Evolutionary conservation across 2,888 invertebrate genomes (phyloP).

Genomic region (Pinctada fucata): DNA sequence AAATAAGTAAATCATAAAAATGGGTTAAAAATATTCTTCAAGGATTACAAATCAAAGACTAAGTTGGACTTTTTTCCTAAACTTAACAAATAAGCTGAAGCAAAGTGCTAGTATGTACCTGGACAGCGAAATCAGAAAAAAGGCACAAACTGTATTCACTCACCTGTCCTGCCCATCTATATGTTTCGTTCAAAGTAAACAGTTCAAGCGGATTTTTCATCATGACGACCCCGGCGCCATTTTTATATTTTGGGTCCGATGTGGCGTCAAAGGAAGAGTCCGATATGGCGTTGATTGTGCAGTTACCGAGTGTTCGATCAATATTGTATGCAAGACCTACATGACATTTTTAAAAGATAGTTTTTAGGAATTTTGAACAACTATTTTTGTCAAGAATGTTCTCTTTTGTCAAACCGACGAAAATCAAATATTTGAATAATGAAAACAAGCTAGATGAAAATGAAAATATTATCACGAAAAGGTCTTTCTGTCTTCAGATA

Average conservation of each 20-base stretch:
- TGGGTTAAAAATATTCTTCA: too few species aligned
- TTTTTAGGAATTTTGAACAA: not conserved
- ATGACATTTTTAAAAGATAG: not conserved
- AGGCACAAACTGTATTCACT: not conserved
- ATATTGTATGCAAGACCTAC: constrained; percentile 67
- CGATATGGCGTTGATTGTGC: constrained; percentile 57
- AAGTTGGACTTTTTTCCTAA: too few species aligned
- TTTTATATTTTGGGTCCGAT: constrained; percentile 31
- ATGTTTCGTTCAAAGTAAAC: constrained; percentile 60
- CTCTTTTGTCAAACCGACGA: too few species aligned
- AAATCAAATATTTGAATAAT: too few species aligned
- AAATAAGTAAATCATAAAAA: not conserved
- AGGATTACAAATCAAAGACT: too few species aligned
- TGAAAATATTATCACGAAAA: too few species aligned
- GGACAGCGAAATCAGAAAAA: too few species aligned
- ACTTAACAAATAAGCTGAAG: too few species aligned
- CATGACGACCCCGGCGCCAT: constrained; percentile 50
- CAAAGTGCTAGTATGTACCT: too few species aligned
- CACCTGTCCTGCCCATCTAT: constrained; percentile 68
- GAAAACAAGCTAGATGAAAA: too few species aligned
- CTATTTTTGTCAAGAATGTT: too few species aligned
- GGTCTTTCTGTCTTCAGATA: too few species aligned
- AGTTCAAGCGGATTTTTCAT: constrained; percentile 65
- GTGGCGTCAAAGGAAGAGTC: constrained; percentile 47
- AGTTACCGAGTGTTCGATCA: constrained; percentile 64